A percentile compares a stretch with the other conserved stretches of the same genome.
Evolutionary conservation across 2,888 invertebrate species (phyloP).

Genomic region (Caenorhabditis panamensis): DNA sequence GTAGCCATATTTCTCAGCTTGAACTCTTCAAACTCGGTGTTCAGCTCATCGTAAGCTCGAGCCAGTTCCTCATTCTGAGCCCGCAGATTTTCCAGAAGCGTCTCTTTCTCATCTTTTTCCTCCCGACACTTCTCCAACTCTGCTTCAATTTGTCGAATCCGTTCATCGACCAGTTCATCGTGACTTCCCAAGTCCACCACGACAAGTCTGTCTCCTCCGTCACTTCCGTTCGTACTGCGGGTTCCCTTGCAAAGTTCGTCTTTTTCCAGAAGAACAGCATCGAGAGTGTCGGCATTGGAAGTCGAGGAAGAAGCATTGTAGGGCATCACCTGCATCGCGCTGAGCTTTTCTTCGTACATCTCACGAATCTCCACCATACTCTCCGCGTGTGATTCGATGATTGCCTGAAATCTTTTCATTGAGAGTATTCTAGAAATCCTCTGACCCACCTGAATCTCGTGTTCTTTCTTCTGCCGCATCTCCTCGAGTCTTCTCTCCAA

Average conservation of each 20-base stretch:
- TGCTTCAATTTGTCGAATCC: conserved; percentile 43
- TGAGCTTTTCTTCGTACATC: conserved; percentile 73
- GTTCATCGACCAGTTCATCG: conserved; percentile 53
- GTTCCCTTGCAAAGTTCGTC: conserved; percentile 61
- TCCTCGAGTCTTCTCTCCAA: conserved; percentile 58
- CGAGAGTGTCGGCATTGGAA: conserved; percentile 61
- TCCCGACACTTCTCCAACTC: conserved; percentile 42
- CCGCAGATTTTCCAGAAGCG: not conserved
- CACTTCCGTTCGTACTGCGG: conserved; percentile 52
- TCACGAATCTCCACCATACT: conserved; percentile 69
- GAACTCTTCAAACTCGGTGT: conserved; percentile 71
- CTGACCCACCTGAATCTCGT: conserved; percentile 57
- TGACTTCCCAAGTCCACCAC: conserved; percentile 45
- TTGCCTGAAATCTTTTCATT: conserved; percentile 15
- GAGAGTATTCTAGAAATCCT: no score
- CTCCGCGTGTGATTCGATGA: conserved; percentile 66
- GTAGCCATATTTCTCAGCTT: conserved; percentile 57
- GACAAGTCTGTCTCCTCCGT: conserved; percentile 37
- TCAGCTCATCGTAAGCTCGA: conserved; percentile 74
- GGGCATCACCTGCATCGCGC: conserved; percentile 61
- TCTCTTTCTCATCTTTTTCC: conserved; percentile 35
- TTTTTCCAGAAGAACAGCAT: conserved; percentile 68
- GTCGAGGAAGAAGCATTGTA: conserved; percentile 66
- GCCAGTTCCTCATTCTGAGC: conserved; percentile 71
- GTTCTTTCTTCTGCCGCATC: conserved; percentile 61